phyloP scores from a whole-genome alignment of 2,797 vertebrate species.

The Liasis olivaceus region DNA sequence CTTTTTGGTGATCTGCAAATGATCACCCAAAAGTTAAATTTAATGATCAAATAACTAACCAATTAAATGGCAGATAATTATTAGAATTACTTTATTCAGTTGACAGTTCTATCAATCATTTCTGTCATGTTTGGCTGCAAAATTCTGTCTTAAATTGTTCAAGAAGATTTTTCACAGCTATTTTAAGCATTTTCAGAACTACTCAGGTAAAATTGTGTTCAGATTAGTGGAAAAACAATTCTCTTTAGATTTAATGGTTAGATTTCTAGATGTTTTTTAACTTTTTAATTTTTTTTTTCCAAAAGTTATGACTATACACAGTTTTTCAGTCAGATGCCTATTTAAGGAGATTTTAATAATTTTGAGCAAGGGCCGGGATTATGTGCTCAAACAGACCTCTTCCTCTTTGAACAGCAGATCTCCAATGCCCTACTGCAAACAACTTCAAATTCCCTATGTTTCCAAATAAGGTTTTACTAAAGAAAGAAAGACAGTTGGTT shows the following conservation, averaged over 20 bases:
- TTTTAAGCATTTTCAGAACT: not conserved
- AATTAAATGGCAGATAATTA: not conserved
- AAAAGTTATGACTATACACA: not conserved
- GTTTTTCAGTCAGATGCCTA: constrained; percentile 19
- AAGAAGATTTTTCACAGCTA: not conserved
- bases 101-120: constrained; percentile 12
- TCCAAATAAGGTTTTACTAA: not conserved
- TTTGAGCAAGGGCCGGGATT: not conserved
- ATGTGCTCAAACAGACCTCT: not conserved
- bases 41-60: not conserved
- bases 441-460: not conserved
- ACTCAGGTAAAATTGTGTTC: not conserved
- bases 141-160: constrained; percentile 11
- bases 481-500: not conserved
- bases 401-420: not conserved
- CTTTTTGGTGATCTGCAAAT: not conserved
- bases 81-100: not conserved
- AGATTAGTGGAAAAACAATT: not conserved
- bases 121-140: constrained; percentile 30
- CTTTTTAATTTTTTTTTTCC: not conserved
- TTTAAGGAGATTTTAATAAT: constrained; percentile 13
- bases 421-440: not conserved
- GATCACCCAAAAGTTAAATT: not conserved
- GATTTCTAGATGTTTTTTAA: constrained; percentile 15
- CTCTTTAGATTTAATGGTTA: constrained; percentile 33